Evolutionary conservation across 2,888 invertebrate genomes (phyloP).

Genomic region (Cryptus armator): DNA sequence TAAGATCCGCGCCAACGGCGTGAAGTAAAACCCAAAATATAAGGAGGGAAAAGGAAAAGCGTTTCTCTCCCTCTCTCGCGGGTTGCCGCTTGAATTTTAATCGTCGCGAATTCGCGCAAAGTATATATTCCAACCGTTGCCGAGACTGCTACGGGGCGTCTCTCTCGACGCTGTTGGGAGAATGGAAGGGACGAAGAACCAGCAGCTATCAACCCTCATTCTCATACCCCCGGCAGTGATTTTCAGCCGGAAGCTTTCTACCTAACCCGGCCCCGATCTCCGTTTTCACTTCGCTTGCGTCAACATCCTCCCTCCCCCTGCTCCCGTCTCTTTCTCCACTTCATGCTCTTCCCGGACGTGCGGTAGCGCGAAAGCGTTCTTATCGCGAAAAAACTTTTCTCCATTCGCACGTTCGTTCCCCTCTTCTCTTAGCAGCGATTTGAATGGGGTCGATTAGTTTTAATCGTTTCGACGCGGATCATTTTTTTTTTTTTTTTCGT

Average conservation of each 20-base stretch:
- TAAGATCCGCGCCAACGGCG: slow-evolving; percentile 75
- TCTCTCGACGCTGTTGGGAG: slow-evolving; percentile 20
- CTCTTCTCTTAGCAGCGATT: slow-evolving; percentile 34
- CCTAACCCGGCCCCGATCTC: slow-evolving; percentile 59
- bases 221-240: slow-evolving; percentile 54
- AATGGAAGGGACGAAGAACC: slow-evolving; percentile 35
- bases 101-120: slow-evolving; percentile 54
- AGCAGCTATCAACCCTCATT: slow-evolving; percentile 44
- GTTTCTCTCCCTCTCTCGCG: slow-evolving; percentile 28
- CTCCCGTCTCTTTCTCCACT: not conserved
- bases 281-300: slow-evolving; percentile 68
- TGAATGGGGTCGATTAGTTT: slow-evolving; percentile 61
- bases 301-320: slow-evolving; percentile 52
- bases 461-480: slow-evolving; percentile 50
- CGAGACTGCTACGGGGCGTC: not conserved
- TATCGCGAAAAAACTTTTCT: slow-evolving; percentile 51
- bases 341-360: slow-evolving; percentile 12
- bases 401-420: slow-evolving; percentile 53
- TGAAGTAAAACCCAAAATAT: slow-evolving; percentile 77
- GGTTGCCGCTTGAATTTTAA: slow-evolving; percentile 67
- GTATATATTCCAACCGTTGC: slow-evolving; percentile 13
- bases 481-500: slow-evolving; percentile 28
- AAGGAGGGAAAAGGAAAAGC: slow-evolving; percentile 67
- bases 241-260: slow-evolving; percentile 62
- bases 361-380: slow-evolving; percentile 38